phyloP scores from a whole-genome alignment of 2,113 vertebrate species.

The Bostrychus sinensis region DNA sequence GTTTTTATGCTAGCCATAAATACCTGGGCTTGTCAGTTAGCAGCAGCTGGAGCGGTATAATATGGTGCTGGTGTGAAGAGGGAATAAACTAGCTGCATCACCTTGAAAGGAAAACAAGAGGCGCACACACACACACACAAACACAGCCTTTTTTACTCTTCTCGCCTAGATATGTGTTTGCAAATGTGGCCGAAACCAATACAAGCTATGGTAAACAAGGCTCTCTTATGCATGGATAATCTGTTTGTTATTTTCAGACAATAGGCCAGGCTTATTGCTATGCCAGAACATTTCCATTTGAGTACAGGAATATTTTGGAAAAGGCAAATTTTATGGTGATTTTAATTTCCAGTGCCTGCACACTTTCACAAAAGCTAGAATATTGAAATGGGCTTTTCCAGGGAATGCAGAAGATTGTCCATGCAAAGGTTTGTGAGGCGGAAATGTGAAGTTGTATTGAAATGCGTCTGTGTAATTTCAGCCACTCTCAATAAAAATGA shows the following conservation, averaged over 20 bases:
- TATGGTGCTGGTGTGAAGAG: slow-evolving; percentile 53
- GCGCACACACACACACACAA: slow-evolving; percentile 31
- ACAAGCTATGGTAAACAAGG: slow-evolving; percentile 45
- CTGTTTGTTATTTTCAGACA: slow-evolving; percentile 49
- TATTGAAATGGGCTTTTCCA: background rate
- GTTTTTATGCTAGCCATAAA: slow-evolving; percentile 76
- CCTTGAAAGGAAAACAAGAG: slow-evolving; percentile 58
- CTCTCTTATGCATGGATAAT: slow-evolving; percentile 46
- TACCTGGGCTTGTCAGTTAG: slow-evolving; percentile 61
- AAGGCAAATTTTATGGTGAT: slow-evolving; percentile 11
- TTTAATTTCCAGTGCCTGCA: background rate
- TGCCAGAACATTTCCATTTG: slow-evolving; percentile 14
- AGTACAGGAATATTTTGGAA: slow-evolving; percentile 23
- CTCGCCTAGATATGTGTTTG: slow-evolving; percentile 30
- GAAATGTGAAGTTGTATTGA: background rate
- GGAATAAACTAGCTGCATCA: slow-evolving; percentile 54
- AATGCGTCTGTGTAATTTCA: background rate
- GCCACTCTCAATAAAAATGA: background rate
- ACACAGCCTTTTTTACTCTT: slow-evolving; percentile 16
- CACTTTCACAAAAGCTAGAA: background rate
- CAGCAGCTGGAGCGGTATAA: slow-evolving; percentile 65
- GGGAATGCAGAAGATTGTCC: background rate
- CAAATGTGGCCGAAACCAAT: slow-evolving; percentile 36
- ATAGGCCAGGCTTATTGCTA: slow-evolving; percentile 18
- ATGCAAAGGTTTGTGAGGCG: slow-evolving; percentile 4